A percentile compares a stretch with the other conserved stretches of the same genome.
Evolutionary conservation across 2,888 invertebrate species (phyloP).

Genomic region (Euspilapteryx auroguttella): DNA sequence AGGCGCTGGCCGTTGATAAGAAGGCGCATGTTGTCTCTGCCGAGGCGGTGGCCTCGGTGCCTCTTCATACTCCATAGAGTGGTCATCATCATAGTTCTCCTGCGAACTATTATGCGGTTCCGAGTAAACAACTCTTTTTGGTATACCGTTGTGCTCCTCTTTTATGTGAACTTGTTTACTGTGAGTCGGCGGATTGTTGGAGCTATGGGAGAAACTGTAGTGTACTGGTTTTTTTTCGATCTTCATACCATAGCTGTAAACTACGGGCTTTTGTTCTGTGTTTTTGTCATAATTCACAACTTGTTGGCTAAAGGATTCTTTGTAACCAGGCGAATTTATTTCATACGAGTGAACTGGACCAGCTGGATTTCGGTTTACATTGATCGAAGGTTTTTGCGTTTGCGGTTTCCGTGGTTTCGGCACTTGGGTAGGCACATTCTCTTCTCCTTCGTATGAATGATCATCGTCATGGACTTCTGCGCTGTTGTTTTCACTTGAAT

Average conservation of each 20-base stretch:
- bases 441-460: constrained; percentile 17
- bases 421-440: too few species aligned
- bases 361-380: constrained; percentile 18
- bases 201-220: constrained; percentile 19
- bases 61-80: too few species aligned
- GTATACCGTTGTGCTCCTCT: too few species aligned
- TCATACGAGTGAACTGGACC: constrained; percentile 36
- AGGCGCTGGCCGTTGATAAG: too few species aligned
- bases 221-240: constrained; percentile 25
- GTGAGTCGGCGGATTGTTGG: not conserved
- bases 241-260: constrained; percentile 27
- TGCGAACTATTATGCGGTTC: not conserved
- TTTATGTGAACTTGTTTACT: constrained; percentile 20
- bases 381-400: constrained; percentile 9
- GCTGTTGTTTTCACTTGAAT: constrained; percentile 20
- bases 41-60: too few species aligned
- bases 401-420: not conserved
- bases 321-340: constrained; percentile 36
- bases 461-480: constrained; percentile 15
- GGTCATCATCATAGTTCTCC: not conserved
- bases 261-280: constrained; percentile 29
- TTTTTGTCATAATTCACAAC: constrained; percentile 37
- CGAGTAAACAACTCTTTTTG: too few species aligned
- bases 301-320: constrained; percentile 38
- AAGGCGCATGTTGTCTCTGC: too few species aligned